phyloP scores from a whole-genome alignment of 2,888 invertebrate genomes.

The Andricus curvator region DNA sequence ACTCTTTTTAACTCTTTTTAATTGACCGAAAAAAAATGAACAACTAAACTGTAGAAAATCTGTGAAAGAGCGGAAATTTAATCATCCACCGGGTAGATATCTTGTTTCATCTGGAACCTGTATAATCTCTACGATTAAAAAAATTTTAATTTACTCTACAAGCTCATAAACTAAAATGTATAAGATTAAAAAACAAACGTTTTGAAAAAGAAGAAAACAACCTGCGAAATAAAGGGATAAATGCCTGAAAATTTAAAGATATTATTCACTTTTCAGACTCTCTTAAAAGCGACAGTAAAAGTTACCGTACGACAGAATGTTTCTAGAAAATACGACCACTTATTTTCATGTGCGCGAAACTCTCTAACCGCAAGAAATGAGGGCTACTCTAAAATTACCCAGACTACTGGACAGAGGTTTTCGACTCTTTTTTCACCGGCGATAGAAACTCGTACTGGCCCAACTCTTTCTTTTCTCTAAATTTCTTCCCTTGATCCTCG shows the following conservation, averaged over 20 bases:
- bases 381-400: neutral
- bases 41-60: too few relatives aligned
- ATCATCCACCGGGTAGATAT: too few relatives aligned
- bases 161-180: neutral
- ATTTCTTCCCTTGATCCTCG: neutral
- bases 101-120: too few relatives aligned
- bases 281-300: neutral
- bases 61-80: too few relatives aligned
- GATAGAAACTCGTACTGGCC: neutral
- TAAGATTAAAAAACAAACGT: neutral
- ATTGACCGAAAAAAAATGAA: too few relatives aligned
- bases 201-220: neutral
- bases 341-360: slow-evolving; percentile 3
- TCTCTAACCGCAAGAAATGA: neutral
- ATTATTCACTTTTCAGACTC: neutral
- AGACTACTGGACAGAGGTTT: neutral
- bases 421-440: slow-evolving; percentile 1
- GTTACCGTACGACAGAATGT: neutral
- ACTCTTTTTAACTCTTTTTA: too few relatives aligned
- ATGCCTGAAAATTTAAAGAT: neutral
- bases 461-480: neutral
- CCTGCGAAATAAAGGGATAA: neutral
- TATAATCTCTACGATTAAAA: too few relatives aligned
- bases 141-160: too few relatives aligned
- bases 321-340: neutral